Percentiles rank a stretch among this genome's conserved stretches.
phyloP scores from a whole-genome alignment of 2,797 vertebrate species.

The Semaprochilodus insignis region DNA sequence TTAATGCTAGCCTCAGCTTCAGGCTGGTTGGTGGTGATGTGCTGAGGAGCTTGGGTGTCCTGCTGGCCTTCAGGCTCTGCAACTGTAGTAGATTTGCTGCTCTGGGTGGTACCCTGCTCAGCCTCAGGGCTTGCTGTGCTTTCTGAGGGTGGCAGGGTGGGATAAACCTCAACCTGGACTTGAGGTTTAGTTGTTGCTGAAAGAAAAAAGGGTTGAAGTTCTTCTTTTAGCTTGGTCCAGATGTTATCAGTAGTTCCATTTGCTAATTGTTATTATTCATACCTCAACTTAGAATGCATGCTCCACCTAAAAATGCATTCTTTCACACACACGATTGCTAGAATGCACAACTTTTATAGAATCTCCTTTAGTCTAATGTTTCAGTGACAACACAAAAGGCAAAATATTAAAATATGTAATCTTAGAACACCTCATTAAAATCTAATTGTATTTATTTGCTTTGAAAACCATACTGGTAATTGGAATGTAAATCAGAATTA shows the following conservation, averaged over 20 bases:
- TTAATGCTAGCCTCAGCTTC: conserved; percentile 11
- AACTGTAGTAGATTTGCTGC: background rate
- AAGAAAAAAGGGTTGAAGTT: background rate
- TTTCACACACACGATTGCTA: background rate
- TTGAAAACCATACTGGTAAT: no score
- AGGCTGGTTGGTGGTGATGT: background rate
- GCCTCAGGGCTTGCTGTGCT: background rate
- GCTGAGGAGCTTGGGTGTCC: conserved; percentile 12
- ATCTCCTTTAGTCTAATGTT: background rate
- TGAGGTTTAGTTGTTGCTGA: background rate
- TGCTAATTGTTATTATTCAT: background rate
- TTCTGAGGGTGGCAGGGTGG: background rate
- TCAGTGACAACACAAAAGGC: background rate
- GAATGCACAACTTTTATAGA: background rate
- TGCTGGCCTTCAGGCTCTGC: background rate
- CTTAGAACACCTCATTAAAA: no score
- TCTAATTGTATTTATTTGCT: no score
- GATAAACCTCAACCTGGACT: background rate
- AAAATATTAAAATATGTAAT: no score
- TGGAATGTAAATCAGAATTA: no score
- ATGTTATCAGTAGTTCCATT: background rate
- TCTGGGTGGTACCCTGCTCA: background rate
- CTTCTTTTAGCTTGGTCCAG: background rate
- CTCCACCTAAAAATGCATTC: background rate
- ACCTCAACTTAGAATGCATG: background rate